Evolutionary conservation across 2,888 invertebrate genomes (phyloP).

Genomic region (Standfussiana lucernea): DNA sequence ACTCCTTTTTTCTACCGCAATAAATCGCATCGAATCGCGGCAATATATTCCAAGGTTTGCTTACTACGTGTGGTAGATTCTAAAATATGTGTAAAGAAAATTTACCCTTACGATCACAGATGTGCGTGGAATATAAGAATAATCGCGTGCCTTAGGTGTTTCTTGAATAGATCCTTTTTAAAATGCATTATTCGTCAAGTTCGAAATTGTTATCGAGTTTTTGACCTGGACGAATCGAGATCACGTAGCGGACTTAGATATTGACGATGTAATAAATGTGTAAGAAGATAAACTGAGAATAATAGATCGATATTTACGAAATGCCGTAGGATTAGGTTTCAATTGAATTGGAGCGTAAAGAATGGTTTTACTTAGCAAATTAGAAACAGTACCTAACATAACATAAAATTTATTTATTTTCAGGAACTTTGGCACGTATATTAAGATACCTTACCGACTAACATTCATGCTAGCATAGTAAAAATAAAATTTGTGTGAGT

Average conservation of each 20-base stretch:
- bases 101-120: constrained; percentile 64
- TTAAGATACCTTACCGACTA: not conserved
- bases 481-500: not conserved
- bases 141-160: constrained; percentile 32
- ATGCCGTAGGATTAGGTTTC: not conserved
- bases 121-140: constrained; percentile 55
- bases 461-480: not conserved
- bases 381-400: not conserved
- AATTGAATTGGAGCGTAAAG: constrained; percentile 27
- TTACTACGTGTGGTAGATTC: constrained; percentile 77
- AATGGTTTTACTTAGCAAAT: not conserved
- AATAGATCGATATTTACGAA: constrained; percentile 16
- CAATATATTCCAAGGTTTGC: constrained; percentile 76
- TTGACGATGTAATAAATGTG: constrained; percentile 45
- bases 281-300: constrained; percentile 28
- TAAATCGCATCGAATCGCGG: constrained; percentile 74
- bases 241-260: constrained; percentile 21
- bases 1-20: constrained; percentile 74
- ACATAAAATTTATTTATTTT: not conserved
- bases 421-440: not conserved
- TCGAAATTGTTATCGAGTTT: constrained; percentile 46
- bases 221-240: constrained; percentile 31
- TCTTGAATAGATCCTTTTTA: constrained; percentile 40
- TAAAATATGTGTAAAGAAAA: constrained; percentile 76
- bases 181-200: constrained; percentile 44